Base-by-base conservation (phyloP, 2,797 vertebrate genomes). In the Tadarida brasiliensis region DNA sequence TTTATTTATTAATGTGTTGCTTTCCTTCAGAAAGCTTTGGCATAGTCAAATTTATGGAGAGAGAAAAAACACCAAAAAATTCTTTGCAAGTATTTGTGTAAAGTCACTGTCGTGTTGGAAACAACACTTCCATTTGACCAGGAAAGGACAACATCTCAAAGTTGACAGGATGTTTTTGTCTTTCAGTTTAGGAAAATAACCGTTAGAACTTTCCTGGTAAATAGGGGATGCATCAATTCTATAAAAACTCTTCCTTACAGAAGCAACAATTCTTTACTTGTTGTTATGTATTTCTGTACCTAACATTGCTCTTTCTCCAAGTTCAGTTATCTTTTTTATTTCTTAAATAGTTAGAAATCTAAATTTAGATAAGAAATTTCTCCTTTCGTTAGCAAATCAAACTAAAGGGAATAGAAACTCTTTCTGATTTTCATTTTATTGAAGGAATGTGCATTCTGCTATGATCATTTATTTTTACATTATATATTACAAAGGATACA, bases 1-100 rank as follows among this genome's bases (percentile, higher is more conserved):
- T 94, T 89, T 81, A 96, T 86, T 81, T 89, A 95, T 56, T 74
- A 95, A 96, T 33, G 0, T 15, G 4, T 71, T 20, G 49, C 24
- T 59, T 95, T 70, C 28, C 39, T 61, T 82, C 68, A 74, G 12
- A 3, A 88, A 57, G 39, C 26, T 57, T 77, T 39, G 16, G 3
- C 22, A 47, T 0, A 78, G 19, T 56, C 57, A 65, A 9, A 6
- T 82, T 71, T 77, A 91, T 56, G 2, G 11, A 16, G 3, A 12
- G 19, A 59, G 63, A 16, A 57, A 67, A 10, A 67, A 65, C 17
- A 67, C n/a, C 63, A 67, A 44, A 51, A 57, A 91, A 70, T 10
- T 19, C 7, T 57, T 28, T 24, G 2, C 5, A 87, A 67, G 35
- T 15, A 39, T 76, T 47, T 78, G 63, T n/a, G 3, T 65, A 14